Evolutionary conservation across 2,888 invertebrate species (phyloP).

Genomic region (Drosophila monieri): DNA sequence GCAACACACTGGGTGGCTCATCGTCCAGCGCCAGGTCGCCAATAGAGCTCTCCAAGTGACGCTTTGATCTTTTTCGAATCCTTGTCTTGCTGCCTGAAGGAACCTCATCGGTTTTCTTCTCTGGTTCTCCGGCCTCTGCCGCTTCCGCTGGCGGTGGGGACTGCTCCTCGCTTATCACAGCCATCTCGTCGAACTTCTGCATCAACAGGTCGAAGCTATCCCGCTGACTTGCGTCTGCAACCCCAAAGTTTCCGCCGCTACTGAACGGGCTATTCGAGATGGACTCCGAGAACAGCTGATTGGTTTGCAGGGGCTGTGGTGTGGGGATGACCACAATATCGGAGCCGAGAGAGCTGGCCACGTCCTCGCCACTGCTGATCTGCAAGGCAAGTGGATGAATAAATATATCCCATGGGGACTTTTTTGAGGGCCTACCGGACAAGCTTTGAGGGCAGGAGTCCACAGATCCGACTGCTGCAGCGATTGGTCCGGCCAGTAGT

Average conservation of each 20-base stretch:
- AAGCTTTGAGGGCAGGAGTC: slow-evolving; percentile 91
- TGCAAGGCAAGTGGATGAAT: slow-evolving; percentile 39
- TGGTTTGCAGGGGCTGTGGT: slow-evolving; percentile 81
- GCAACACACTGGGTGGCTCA: slow-evolving; percentile 26
- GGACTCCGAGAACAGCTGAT: slow-evolving; percentile 82
- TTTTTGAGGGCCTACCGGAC: slow-evolving; percentile 85
- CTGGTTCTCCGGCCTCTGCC: background rate
- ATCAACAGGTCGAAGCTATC: slow-evolving; percentile 82
- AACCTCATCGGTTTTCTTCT: slow-evolving; percentile 17
- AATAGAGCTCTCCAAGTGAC: slow-evolving; percentile 48
- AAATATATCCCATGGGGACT: background rate
- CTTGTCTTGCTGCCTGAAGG: slow-evolving; percentile 12
- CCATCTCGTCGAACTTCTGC: slow-evolving; percentile 84
- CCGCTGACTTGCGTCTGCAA: slow-evolving; percentile 73
- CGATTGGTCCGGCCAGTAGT: slow-evolving; percentile 94
- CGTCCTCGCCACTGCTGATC: slow-evolving; percentile 91
- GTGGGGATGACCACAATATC: slow-evolving; percentile 83
- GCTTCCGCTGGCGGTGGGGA: slow-evolving; percentile 45
- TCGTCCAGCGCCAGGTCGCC: slow-evolving; percentile 12
- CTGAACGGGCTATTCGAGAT: slow-evolving; percentile 83
- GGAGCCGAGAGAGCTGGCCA: slow-evolving; percentile 87
- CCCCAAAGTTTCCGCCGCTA: slow-evolving; percentile 78
- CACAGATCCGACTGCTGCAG: slow-evolving; percentile 93
- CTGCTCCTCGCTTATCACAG: slow-evolving; percentile 83
- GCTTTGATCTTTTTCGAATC: slow-evolving; percentile 46